Conservation (phyloP, 2,797 vertebrate genomes). For the Naso thynnoides region DNA sequence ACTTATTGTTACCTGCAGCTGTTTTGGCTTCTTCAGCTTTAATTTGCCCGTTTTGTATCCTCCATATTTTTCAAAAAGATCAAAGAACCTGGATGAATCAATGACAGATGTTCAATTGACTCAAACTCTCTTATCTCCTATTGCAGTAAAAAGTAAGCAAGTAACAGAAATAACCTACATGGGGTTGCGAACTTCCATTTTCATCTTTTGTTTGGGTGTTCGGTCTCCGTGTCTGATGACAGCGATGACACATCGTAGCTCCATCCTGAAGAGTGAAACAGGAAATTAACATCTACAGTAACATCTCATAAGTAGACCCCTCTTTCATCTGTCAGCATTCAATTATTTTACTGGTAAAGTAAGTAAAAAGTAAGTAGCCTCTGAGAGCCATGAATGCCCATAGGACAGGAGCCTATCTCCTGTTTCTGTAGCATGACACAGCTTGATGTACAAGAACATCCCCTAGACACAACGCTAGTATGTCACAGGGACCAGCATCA, state of each 20-base stretch:
- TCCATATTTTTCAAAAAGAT: constrained; percentile 95
- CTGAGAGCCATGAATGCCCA: too few species aligned
- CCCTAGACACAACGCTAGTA: too few species aligned
- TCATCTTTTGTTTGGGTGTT: constrained; percentile 99
- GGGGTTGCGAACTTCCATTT: constrained; percentile 98
- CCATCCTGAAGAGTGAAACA: constrained; percentile 89
- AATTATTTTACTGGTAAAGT: not conserved
- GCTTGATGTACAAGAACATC: too few species aligned
- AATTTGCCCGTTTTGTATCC: constrained; percentile 98
- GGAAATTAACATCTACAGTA: not conserved
- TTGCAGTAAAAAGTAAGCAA: not conserved
- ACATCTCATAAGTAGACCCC: not conserved
- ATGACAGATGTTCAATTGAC: not conserved
- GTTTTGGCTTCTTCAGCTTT: constrained; percentile 97
- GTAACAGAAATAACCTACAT: constrained; percentile 81
- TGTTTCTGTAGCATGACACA: too few species aligned
- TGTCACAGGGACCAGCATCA: too few species aligned
- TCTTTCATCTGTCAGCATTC: not conserved
- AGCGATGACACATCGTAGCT: constrained; percentile 97
- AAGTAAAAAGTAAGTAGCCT: too few species aligned
- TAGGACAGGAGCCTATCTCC: too few species aligned
- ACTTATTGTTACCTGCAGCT: constrained; percentile 90
- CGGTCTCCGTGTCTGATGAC: constrained; percentile 97
- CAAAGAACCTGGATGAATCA: constrained; percentile 90
- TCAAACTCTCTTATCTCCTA: not conserved